Conservation (phyloP, 2,797 vertebrate genomes). For the Diceros bicornis region DNA sequence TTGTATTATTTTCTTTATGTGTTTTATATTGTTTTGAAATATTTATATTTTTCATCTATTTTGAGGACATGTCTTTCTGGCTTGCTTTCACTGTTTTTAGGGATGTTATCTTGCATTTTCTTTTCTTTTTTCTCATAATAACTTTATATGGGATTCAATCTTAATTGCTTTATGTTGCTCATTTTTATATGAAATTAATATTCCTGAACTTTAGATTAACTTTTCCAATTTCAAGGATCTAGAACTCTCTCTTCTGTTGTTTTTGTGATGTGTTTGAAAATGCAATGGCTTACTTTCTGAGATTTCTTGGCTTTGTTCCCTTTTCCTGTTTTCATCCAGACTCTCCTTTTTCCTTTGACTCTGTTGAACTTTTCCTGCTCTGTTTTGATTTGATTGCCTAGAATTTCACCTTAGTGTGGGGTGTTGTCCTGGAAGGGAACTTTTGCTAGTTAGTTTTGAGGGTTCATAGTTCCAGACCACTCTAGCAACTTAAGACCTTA, state of each 20-base stretch:
- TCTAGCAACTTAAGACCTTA: background rate
- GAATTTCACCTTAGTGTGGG: background rate
- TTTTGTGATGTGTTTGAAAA: background rate
- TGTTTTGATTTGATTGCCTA: background rate
- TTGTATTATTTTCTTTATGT: background rate
- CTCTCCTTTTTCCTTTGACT: background rate
- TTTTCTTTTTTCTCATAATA: background rate
- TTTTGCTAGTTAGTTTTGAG: background rate
- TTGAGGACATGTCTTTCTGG: background rate
- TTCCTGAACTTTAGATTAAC: background rate
- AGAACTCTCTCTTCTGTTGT: background rate
- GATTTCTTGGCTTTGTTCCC: background rate
- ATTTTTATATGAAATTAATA: slow-evolving; percentile 25
- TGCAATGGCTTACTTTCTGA: background rate
- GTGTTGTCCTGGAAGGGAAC: background rate
- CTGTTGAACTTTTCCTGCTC: background rate
- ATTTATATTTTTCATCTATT: slow-evolving; percentile 18
- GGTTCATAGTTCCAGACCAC: background rate
- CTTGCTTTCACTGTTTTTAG: background rate
- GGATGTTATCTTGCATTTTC: background rate
- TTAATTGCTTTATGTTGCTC: background rate
- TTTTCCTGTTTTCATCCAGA: background rate
- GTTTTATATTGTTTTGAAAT: slow-evolving; percentile 27
- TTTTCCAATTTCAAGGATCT: background rate
- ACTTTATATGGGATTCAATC: background rate